Base-by-base conservation (phyloP, 1,140 invertebrate species). In the Pristionchus pacificus region DNA sequence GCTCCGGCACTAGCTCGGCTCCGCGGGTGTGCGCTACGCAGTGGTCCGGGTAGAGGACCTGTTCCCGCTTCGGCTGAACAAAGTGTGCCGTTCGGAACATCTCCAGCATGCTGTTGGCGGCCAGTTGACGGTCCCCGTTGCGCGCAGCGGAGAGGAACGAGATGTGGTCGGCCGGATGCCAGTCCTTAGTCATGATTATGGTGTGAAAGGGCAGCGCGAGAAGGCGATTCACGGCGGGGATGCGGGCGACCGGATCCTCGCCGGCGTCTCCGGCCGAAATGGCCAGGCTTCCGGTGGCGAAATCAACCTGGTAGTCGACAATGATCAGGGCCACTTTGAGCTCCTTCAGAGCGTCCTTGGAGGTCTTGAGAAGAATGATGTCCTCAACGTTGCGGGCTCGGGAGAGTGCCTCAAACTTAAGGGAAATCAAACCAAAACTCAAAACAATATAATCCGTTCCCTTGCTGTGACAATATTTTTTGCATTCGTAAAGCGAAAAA, bases 301-400 rank as follows among this genome's bases (percentile, higher is more conserved):
- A 98, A 86, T 98, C 95, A 86, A 98, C 97, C 86, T 98, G 95
- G 2, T 97, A 93, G 85, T 98, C 95, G 62, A 98, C 92, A 71
- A 97, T 89, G 31, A 98, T 86, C 80, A 97, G 90, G n/a, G 91
- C 93, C 57, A 73, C 66, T 30, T 58, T 55, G 15, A 68, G 66
- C 38, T 49, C n/a, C n/a, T n/a, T n/a, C n/a, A n/a, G n/a, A n/a
- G n/a, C n/a, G n/a, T n/a, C n/a, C n/a, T n/a, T n/a, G n/a, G n/a
- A n/a, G n/a, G n/a, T n/a, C n/a, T n/a, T n/a, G n/a, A n/a, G n/a
- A n/a, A n/a, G n/a, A n/a, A n/a, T n/a, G n/a, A n/a, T n/a, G n/a
- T n/a, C n/a, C n/a, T n/a, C n/a, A n/a, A n/a, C n/a, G n/a, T n/a
- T n/a, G n/a, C n/a, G n/a, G n/a, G n/a, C n/a, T n/a, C n/a, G n/a